Evolutionary conservation across 1,140 invertebrate species (phyloP).

Genomic region (Papilio glaucus): DNA sequence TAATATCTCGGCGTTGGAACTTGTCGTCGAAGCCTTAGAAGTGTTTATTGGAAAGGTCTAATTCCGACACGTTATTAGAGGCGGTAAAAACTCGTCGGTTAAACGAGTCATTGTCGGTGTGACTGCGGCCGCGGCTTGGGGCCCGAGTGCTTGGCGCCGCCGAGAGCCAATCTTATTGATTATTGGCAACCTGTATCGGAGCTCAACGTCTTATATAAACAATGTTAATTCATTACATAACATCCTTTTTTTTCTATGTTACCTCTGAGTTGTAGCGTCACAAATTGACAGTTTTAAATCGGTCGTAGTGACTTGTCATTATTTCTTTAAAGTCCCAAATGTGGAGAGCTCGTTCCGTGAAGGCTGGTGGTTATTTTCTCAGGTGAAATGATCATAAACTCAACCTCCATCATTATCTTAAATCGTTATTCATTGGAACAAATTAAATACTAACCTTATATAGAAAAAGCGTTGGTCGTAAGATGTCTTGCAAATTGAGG

Average conservation of each 20-base stretch:
- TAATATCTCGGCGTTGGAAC: not conserved
- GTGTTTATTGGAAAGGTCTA: slow-evolving; percentile 25
- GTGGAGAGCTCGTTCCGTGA: not conserved
- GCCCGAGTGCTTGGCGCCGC: slow-evolving; percentile 23
- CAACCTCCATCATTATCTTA: too few relatives aligned
- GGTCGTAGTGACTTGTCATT: not conserved
- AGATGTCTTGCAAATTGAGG: too few relatives aligned
- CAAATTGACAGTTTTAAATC: not conserved
- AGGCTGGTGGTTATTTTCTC: not conserved
- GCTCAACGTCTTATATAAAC: not conserved
- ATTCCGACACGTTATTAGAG: not conserved
- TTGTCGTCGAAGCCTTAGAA: not conserved
- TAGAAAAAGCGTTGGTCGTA: too few relatives aligned
- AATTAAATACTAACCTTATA: too few relatives aligned
- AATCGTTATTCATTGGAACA: too few relatives aligned
- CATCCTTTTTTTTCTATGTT: not conserved
- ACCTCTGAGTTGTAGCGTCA: too few relatives aligned
- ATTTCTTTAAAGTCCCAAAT: not conserved
- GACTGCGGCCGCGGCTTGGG: not conserved
- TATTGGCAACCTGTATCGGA: slow-evolving; percentile 11
- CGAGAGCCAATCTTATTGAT: slow-evolving; percentile 11
- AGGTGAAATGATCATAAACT: not conserved
- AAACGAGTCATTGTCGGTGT: not conserved
- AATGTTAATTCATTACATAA: slow-evolving; percentile 7
- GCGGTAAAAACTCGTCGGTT: slow-evolving; percentile 8